Conservation (phyloP, 2,113 vertebrate species). For the Hippocampus mohnikei region DNA sequence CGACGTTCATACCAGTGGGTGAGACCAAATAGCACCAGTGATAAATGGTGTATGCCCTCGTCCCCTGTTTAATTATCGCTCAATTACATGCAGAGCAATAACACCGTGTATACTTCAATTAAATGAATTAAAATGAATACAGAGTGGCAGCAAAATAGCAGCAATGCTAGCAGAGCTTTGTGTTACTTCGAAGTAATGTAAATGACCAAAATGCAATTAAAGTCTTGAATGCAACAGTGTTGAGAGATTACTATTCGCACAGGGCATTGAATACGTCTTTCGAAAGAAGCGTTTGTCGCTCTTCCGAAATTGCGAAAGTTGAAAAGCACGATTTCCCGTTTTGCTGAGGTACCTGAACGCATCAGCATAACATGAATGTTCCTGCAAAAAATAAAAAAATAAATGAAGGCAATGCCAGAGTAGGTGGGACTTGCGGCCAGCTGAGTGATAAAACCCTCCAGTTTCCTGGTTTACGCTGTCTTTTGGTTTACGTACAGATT, state of each 20-base stretch:
- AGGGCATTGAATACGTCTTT: no score
- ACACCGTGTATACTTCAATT: neutral
- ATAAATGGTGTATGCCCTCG: neutral
- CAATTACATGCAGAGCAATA: neutral
- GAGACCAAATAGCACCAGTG: neutral
- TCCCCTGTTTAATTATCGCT: neutral
- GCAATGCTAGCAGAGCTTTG: neutral
- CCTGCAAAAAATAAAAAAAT: neutral
- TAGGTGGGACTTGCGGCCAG: slow-evolving; percentile 27
- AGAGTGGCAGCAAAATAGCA: neutral
- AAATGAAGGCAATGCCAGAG: neutral
- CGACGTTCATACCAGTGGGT: neutral
- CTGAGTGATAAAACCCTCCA: slow-evolving; percentile 1
- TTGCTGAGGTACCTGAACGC: slow-evolving; percentile 13
- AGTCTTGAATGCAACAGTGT: neutral
- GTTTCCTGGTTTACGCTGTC: neutral
- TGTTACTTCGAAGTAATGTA: neutral
- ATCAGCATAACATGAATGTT: slow-evolving; percentile 1
- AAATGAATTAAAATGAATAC: neutral
- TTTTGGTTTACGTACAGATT: neutral
- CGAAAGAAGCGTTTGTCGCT: neutral
- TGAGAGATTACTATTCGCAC: neutral
- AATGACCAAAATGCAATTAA: neutral
- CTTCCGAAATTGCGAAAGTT: no score
- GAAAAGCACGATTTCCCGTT: neutral